Evolutionary conservation across 2,113 vertebrate species (phyloP).

Genomic region (Megaleporinus macrocephalus): DNA sequence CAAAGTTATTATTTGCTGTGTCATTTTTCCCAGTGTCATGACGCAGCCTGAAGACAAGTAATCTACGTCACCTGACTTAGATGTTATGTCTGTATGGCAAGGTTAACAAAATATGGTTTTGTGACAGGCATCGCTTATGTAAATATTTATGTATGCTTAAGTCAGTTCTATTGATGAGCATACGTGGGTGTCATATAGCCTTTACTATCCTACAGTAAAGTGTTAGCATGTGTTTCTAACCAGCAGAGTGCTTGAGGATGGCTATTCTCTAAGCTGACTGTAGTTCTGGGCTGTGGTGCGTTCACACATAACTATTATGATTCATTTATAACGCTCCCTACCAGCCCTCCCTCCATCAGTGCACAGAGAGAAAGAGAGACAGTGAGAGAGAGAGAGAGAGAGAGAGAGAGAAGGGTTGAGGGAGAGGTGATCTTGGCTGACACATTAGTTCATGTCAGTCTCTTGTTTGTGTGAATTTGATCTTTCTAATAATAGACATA

Average conservation of each 20-base stretch:
- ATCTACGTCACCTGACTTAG: no score
- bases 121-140: no score
- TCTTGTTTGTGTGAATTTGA: conserved; percentile 63
- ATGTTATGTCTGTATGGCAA: no score
- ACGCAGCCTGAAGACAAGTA: no score
- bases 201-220: no score
- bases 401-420: neutral
- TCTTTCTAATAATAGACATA: conserved; percentile 74
- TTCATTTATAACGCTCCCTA: conserved; percentile 67
- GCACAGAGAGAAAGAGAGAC: conserved; percentile 25
- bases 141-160: no score
- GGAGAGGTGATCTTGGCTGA: conserved; percentile 41
- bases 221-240: conserved; percentile 16
- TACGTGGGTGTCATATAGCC: no score
- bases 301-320: conserved; percentile 64
- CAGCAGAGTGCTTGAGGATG: conserved; percentile 3
- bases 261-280: conserved; percentile 38
- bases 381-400: no score
- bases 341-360: conserved; percentile 45
- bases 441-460: conserved; percentile 53
- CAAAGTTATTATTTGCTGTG: no score
- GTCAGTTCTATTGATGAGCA: no score
- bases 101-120: no score
- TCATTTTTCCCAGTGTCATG: no score
- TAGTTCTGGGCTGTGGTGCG: conserved; percentile 42